A percentile compares a stretch with the other conserved stretches of the same genome.
These are phyloP conservation scores for Lepidurus apus DNA, from an alignment of 1,140 invertebrate genomes.

Conservation along the genomic window DNA sequence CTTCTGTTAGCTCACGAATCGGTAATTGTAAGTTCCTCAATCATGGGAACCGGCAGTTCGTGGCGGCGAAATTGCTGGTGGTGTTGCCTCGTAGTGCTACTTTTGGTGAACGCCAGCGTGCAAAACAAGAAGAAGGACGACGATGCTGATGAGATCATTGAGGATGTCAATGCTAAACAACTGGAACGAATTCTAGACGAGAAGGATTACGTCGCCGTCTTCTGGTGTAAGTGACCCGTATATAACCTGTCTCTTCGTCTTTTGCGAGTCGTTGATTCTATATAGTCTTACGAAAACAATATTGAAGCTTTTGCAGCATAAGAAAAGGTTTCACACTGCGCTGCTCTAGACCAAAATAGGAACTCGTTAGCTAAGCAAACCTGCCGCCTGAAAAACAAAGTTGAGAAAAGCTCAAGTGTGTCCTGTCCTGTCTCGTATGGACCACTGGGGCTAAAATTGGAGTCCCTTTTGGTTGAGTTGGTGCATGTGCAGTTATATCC, in stretches of 20 bases:
- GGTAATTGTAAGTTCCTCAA: not conserved
- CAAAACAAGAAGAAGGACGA: constrained; percentile 35
- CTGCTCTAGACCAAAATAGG: not conserved
- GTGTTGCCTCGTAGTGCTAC: constrained; percentile 31
- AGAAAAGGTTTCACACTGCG: not conserved
- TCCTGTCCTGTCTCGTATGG: constrained; percentile 1
- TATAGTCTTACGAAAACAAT: too few relatives aligned
- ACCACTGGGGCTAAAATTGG: constrained; percentile 15
- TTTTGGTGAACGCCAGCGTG: constrained; percentile 26
- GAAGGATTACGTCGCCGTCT: constrained; percentile 88
- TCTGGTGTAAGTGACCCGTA: constrained; percentile 79
- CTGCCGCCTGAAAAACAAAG: constrained; percentile 18
- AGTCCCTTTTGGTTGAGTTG: not conserved
- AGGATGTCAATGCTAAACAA: constrained; percentile 85
- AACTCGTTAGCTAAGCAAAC: constrained; percentile 7
- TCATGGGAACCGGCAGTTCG: not conserved
- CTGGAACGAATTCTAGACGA: constrained; percentile 78
- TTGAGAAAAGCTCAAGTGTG: not conserved
- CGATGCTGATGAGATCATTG: constrained; percentile 56
- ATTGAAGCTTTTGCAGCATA: not conserved
- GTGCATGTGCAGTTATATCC: not conserved
- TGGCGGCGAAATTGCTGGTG: constrained; percentile 16
- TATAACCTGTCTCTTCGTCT: not conserved
- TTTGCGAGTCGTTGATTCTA: not conserved
- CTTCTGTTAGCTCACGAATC: not conserved